phyloP scores from a whole-genome alignment of 2,113 vertebrate species.

The Oplegnathus fasciatus region DNA sequence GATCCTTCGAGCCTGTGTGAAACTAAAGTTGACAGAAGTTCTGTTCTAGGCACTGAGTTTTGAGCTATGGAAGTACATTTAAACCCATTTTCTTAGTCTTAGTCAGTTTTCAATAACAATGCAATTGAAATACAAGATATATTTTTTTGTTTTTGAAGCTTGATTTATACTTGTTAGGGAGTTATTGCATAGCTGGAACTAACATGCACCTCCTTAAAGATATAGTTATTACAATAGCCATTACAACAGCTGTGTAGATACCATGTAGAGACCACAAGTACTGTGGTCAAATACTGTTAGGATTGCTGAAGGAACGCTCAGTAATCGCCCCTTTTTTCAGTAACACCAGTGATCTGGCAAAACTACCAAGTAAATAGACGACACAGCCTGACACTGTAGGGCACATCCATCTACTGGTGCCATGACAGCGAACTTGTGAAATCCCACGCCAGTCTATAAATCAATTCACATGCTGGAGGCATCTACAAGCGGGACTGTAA shows the following conservation, averaged over 20 bases:
- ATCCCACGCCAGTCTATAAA: background rate
- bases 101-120: too few species aligned
- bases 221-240: background rate
- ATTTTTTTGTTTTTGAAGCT: background rate
- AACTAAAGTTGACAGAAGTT: background rate
- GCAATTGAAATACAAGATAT: background rate
- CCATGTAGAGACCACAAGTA: background rate
- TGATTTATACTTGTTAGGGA: background rate
- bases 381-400: background rate
- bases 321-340: background rate
- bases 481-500: background rate
- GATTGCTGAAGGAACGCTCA: background rate
- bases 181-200: background rate
- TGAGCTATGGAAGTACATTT: background rate
- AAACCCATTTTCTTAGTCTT: background rate
- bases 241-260: background rate
- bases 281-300: too few species aligned
- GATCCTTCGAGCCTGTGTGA: background rate
- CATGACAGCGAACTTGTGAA: conserved; percentile 12
- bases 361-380: background rate
- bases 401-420: background rate
- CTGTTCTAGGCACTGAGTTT: too few species aligned
- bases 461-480: conserved; percentile 19
- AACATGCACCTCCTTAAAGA: too few species aligned
- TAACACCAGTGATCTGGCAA: background rate